Percentiles rank a stretch among this genome's conserved stretches.
Evolutionary conservation across 2,888 invertebrate genomes (phyloP).

Genomic region (Hypolimnas misippus): DNA sequence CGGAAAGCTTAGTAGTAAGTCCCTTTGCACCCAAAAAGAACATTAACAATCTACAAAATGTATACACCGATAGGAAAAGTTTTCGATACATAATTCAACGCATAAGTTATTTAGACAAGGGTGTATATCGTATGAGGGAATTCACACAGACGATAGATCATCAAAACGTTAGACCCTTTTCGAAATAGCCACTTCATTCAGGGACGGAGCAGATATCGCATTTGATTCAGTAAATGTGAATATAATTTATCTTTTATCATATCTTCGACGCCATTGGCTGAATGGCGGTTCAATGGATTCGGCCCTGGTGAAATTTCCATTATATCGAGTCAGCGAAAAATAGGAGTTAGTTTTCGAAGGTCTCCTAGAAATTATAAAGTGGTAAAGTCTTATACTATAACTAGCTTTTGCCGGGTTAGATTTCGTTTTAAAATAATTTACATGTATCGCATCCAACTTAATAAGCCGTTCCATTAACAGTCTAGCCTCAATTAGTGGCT

Average conservation of each 20-base stretch:
- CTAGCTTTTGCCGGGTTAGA: too few species aligned
- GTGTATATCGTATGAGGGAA: constrained; percentile 7
- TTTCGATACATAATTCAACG: constrained; percentile 22
- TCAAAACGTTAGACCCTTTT: constrained; percentile 6
- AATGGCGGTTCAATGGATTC: constrained; percentile 4
- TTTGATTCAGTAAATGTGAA: constrained; percentile 18
- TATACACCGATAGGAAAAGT: not conserved
- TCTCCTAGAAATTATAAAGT: too few species aligned
- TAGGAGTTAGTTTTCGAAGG: not conserved
- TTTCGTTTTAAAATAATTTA: too few species aligned
- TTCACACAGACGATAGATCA: constrained; percentile 12
- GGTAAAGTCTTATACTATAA: too few species aligned
- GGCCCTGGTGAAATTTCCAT: not conserved
- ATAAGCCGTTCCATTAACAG: too few species aligned
- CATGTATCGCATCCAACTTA: too few species aligned
- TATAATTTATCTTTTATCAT: constrained; percentile 18
- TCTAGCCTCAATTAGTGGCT: too few species aligned
- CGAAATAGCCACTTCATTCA: constrained; percentile 4
- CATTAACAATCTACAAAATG: not conserved
- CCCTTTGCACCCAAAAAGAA: too few species aligned
- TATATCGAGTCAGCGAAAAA: constrained; percentile 8
- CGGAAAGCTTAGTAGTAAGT: too few species aligned
- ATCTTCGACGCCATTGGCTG: constrained; percentile 7
- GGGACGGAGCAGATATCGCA: not conserved
- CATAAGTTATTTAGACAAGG: constrained; percentile 8